Percentiles rank a stretch among this genome's conserved stretches.
These are phyloP conservation scores for Esox masquinongy DNA, from an alignment of 2,797 vertebrate species.

Conservation along the genomic window DNA sequence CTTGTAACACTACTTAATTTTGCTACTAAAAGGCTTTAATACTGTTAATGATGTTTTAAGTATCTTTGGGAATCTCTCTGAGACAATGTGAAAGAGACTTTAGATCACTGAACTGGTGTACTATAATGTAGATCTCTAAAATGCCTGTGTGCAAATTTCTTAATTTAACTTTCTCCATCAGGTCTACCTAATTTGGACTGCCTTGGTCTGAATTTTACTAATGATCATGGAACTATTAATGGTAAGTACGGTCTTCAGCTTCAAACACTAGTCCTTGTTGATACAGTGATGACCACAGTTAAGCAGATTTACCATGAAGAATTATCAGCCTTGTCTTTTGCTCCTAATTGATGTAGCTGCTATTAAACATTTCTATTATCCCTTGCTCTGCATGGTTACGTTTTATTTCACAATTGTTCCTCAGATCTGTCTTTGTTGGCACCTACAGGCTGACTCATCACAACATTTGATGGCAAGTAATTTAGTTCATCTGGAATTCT, in stretches of 20 bases:
- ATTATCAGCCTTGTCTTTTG: conserved; percentile 8
- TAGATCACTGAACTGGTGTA: conserved; percentile 81
- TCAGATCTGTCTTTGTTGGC: not conserved
- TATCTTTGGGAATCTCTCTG: conserved; percentile 87
- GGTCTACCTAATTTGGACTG: not conserved
- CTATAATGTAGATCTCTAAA: not conserved
- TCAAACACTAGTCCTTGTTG: not conserved
- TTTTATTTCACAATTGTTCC: not conserved
- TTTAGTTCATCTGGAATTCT: not conserved
- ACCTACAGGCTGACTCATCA: not conserved
- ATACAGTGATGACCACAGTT: conserved; percentile 6
- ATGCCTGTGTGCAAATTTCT: not conserved
- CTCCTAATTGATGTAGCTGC: conserved; percentile 6
- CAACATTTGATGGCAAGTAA: not conserved
- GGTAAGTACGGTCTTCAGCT: not conserved
- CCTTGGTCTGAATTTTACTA: not conserved
- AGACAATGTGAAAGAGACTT: conserved; percentile 81
- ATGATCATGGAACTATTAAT: not conserved
- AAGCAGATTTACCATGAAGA: conserved; percentile 13
- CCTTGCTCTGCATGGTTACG: not conserved
- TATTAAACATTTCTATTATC: not conserved
- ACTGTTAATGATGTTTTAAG: not conserved
- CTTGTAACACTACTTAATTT: too few species aligned
- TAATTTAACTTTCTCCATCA: not conserved
- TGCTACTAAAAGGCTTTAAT: not conserved